Percentiles rank a stretch among this genome's conserved stretches.
These are phyloP conservation scores for Pegoplata infirma DNA, from an alignment of 2,888 invertebrate species.

Conservation along the genomic window DNA sequence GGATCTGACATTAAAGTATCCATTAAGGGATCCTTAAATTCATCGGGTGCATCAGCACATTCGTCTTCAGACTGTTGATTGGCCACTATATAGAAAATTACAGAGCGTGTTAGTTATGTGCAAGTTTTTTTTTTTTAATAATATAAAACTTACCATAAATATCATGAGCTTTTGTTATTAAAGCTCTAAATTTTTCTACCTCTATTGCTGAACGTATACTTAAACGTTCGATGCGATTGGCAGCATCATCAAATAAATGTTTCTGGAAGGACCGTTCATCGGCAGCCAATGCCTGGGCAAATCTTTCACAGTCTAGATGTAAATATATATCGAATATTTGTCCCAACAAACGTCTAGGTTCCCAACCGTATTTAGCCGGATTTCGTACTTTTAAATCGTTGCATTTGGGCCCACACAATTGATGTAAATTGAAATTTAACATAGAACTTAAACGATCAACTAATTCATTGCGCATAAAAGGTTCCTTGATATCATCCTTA, in stretches of 20 bases:
- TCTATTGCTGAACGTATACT: constrained; percentile 91
- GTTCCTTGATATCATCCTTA: constrained; percentile 90
- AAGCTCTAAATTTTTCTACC: constrained; percentile 89
- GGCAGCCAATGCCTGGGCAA: constrained; percentile 94
- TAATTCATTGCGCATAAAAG: constrained; percentile 95
- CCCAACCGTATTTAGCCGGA: constrained; percentile 98
- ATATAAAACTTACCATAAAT: constrained; percentile 81
- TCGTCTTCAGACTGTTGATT: constrained; percentile 95
- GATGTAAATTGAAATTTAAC: constrained; percentile 98
- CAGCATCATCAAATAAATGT: constrained; percentile 94
- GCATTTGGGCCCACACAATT: constrained; percentile 97
- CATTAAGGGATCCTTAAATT: constrained; percentile 98
- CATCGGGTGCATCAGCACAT: constrained; percentile 96
- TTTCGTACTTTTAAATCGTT: constrained; percentile 94
- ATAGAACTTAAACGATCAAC: constrained; percentile 97
- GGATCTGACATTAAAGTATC: constrained; percentile 98
- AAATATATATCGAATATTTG: constrained; percentile 98
- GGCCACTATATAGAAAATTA: constrained; percentile 78
- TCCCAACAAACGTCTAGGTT: constrained; percentile 92
- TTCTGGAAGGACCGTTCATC: constrained; percentile 98
- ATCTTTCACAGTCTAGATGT: constrained; percentile 94
- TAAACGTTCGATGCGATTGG: constrained; percentile 87
- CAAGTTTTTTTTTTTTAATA: neutral
- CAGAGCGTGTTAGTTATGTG: neutral
- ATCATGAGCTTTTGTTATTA: constrained; percentile 88